Percentiles rank a stretch among this genome's conserved stretches.
phyloP scores from a whole-genome alignment of 1,140 invertebrate species.

The Achroia grisella region DNA sequence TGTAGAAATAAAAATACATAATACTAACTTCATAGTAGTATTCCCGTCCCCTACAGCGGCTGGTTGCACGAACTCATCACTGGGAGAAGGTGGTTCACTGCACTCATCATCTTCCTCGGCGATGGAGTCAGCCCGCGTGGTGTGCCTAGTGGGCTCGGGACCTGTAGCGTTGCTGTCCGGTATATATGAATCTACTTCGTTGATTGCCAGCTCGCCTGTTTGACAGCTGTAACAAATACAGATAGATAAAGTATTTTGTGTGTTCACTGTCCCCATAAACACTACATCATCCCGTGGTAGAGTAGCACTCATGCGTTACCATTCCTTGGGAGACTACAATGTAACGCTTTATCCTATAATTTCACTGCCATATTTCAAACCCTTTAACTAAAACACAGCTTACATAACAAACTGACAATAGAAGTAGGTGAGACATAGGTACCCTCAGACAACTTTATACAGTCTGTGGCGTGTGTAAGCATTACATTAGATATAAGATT shows the following conservation, averaged over 20 bases:
- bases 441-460: no score
- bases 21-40: conserved; percentile 28
- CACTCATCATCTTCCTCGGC: conserved; percentile 58
- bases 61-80: conserved; percentile 10
- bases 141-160: conserved; percentile 86
- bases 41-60: conserved; percentile 15
- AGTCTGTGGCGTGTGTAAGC: no score
- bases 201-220: conserved; percentile 79
- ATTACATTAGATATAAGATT: no score
- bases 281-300: no score
- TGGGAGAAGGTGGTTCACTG: conserved; percentile 1
- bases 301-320: no score
- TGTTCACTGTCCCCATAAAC: no score
- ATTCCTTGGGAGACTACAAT: no score
- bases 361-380: no score
- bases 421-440: no score
- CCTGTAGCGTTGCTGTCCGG: conserved; percentile 76
- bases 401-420: no score
- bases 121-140: conserved; percentile 44
- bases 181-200: conserved; percentile 76
- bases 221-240: conserved; percentile 61
- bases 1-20: not conserved
- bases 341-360: no score
- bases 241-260: not conserved
- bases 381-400: no score